Evolutionary conservation across 2,797 vertebrate species (phyloP), one percentile per base, ranked within the genome.

Genomic region (Rhinophrynus dorsalis): DNA sequence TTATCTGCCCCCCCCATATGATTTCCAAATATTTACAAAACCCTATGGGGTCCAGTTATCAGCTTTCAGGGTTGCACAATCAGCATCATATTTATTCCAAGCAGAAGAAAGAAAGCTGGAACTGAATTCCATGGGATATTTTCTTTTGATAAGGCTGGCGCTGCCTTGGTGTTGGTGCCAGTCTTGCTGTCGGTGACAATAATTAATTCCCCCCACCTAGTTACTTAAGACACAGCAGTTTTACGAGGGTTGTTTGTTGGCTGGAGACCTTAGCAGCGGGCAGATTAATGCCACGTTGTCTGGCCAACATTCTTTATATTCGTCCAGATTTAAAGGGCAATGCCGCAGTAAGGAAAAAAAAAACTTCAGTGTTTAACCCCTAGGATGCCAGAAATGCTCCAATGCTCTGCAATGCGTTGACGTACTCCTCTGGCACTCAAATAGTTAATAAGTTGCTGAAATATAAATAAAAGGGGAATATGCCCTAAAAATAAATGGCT

Each of bases 181-280:
- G 65, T 32, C 27, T 35, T 56, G 38, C 51, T 56, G 64, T 33
- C 58, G 65, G 65, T 47, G 65, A 67, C 40, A 66, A 51, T 44
- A 51, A 42, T 66, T 55, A 56, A 66, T 66, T 44, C 10, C 30
- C 50, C 27, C 50, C 32, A n/a, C n/a, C 44, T 18, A 12, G 52
- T 57, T 67, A 29, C 64, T 47, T 47, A 45, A 47, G 66, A 68
- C 54, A 12, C 66, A 68, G 55, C 66, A 58, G 9, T 58, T 68
- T 59, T 55, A n/a, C 11, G n/a, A 17, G 23, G 32, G 8, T 11
- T 58, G 55, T 68, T 30, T 68, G 54, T 23, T 67, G 55, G 66
- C 55, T 20, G 42, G 66, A 59, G 33, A 32, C 54, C 66, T 59
- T 68, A 55, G 55, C 45, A 50, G 64, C 55, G n/a, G 35, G 4